Evolutionary conservation across 1,140 invertebrate species (phyloP).

Genomic region (Drosophila sulfurigaster): DNA sequence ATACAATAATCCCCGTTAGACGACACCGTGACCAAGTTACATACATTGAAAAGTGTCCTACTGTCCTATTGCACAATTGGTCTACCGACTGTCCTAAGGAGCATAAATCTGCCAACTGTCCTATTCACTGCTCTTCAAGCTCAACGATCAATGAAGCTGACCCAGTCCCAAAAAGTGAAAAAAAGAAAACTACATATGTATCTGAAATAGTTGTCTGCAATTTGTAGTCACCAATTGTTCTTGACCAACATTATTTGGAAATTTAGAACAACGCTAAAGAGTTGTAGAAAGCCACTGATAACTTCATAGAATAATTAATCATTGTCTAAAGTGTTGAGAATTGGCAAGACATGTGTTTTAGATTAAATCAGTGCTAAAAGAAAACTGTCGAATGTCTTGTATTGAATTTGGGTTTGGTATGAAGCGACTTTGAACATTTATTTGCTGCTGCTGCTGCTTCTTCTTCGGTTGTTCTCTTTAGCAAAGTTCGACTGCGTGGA

Average conservation of each 20-base stretch:
- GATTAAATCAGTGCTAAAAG: neutral
- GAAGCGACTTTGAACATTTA: slow-evolving; percentile 26
- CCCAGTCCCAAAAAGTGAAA: slow-evolving; percentile 26
- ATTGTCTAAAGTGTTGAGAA: slow-evolving; percentile 1
- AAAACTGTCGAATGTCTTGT: slow-evolving; percentile 19
- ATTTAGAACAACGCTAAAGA: neutral
- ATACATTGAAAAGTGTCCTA: slow-evolving; percentile 19
- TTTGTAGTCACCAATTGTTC: neutral
- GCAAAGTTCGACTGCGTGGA: slow-evolving; percentile 55
- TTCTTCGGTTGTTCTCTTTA: slow-evolving; percentile 63
- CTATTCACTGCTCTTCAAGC: slow-evolving; percentile 11
- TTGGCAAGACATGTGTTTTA: neutral
- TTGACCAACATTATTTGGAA: neutral
- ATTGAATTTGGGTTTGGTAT: slow-evolving; percentile 47
- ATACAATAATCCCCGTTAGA: slow-evolving; percentile 58
- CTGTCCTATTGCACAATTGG: too few species aligned
- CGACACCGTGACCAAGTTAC: slow-evolving; percentile 43
- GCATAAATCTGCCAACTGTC: too few species aligned
- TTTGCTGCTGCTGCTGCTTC: slow-evolving; percentile 15
- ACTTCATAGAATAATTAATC: neutral
- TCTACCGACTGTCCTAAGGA: too few species aligned
- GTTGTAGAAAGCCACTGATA: neutral
- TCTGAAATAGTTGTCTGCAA: neutral
- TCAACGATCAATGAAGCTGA: slow-evolving; percentile 9
- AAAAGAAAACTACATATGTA: neutral